These are phyloP conservation scores for Eublepharis macularius DNA, from an alignment of 2,113 vertebrate genomes.

Conservation along the genomic window DNA sequence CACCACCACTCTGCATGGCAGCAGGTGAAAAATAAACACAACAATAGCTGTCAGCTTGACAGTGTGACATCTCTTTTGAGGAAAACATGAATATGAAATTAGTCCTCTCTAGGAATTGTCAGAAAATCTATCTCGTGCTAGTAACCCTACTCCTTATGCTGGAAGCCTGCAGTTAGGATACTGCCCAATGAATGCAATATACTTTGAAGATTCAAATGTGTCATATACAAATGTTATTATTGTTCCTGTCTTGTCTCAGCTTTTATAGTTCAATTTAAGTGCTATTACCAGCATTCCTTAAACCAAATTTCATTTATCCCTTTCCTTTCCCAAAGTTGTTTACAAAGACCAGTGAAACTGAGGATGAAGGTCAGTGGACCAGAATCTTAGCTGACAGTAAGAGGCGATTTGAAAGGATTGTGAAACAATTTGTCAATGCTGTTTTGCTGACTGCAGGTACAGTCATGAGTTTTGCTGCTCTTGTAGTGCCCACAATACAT, in stretches of 20 bases:
- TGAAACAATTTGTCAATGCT: slow-evolving; percentile 60
- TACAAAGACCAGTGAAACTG: neutral
- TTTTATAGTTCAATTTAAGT: neutral
- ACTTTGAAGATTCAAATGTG: neutral
- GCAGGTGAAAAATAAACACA: too few relatives aligned
- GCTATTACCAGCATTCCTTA: neutral
- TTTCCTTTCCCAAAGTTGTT: slow-evolving; percentile 11
- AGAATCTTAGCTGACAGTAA: slow-evolving; percentile 52
- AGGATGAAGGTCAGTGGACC: slow-evolving; percentile 28
- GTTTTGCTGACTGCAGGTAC: slow-evolving; percentile 62
- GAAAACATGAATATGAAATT: too few relatives aligned
- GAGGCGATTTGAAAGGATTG: slow-evolving; percentile 59
- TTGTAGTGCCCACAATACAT: neutral
- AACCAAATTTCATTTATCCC: neutral
- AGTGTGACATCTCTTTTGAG: too few relatives aligned
- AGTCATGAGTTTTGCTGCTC: neutral
- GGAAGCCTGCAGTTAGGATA: too few relatives aligned
- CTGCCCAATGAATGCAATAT: neutral
- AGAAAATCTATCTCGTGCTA: too few relatives aligned
- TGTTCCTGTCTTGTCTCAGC: neutral
- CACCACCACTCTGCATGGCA: too few relatives aligned
- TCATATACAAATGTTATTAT: neutral
- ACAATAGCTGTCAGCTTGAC: too few relatives aligned
- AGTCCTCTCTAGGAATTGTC: too few relatives aligned
- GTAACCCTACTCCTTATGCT: too few relatives aligned